Conservation (phyloP, 2,888 invertebrate genomes). For the Shargacucullia verbasci region DNA sequence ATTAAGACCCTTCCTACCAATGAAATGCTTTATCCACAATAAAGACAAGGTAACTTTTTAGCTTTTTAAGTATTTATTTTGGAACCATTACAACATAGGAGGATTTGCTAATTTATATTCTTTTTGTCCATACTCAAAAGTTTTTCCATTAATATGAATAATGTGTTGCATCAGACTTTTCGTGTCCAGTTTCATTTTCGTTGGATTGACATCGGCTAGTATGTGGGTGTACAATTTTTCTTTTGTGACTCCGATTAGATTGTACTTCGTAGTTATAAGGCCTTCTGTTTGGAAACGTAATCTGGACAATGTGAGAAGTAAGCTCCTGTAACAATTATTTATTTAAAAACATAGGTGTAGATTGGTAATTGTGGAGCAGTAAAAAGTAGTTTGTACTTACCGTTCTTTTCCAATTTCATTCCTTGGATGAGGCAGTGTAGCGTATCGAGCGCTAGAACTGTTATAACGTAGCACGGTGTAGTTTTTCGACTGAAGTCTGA, state of each 20-base stretch:
- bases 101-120: background rate
- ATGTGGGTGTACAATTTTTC: slow-evolving; percentile 93
- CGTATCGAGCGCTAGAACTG: slow-evolving; percentile 95
- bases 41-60: too few species aligned
- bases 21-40: too few species aligned
- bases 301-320: slow-evolving; percentile 92
- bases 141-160: slow-evolving; percentile 12
- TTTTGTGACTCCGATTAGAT: slow-evolving; percentile 89
- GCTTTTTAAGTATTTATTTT: too few species aligned
- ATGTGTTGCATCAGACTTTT: slow-evolving; percentile 25
- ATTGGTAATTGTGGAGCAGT: background rate
- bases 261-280: slow-evolving; percentile 93
- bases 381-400: slow-evolving; percentile 10
- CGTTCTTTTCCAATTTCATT: slow-evolving; percentile 60
- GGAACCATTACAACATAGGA: background rate
- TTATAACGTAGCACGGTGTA: slow-evolving; percentile 96
- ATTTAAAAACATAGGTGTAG: background rate
- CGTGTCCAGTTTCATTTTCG: slow-evolving; percentile 29
- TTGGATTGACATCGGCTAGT: slow-evolving; percentile 90
- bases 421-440: slow-evolving; percentile 93
- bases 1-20: too few species aligned
- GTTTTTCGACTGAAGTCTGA: slow-evolving; percentile 61
- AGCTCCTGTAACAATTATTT: slow-evolving; percentile 90
- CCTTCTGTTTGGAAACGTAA: slow-evolving; percentile 93
- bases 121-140: slow-evolving; percentile 1